Evolutionary conservation across 2,797 vertebrate genomes (phyloP).

Genomic region (Sus cebifrons): DNA sequence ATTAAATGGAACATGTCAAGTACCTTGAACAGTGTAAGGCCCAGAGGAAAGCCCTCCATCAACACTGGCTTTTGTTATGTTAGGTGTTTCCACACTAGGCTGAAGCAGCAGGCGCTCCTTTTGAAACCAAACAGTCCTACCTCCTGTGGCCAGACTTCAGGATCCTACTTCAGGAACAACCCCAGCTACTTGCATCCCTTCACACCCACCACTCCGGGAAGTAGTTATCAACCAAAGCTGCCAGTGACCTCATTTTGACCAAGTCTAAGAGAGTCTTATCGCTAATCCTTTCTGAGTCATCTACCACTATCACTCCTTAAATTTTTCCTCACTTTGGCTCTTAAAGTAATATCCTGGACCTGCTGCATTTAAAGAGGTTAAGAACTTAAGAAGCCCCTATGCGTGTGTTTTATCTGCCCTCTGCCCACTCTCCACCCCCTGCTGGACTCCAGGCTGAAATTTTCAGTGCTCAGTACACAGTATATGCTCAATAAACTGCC

Average conservation of each 20-base stretch:
- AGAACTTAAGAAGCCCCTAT: not conserved
- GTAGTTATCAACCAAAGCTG: not conserved
- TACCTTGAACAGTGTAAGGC: not conserved
- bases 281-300: slow-evolving; percentile 13
- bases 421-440: no score
- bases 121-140: not conserved
- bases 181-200: not conserved
- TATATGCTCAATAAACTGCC: not conserved
- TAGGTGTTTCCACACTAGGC: not conserved
- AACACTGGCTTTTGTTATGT: not conserved
- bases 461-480: not conserved
- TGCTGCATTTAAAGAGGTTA: not conserved
- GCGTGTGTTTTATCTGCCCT: not conserved
- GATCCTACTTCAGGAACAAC: not conserved
- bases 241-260: not conserved
- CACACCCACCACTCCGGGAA: not conserved
- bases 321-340: not conserved
- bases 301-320: not conserved
- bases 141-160: not conserved
- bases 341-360: not conserved
- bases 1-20: not conserved
- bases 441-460: not conserved
- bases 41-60: not conserved
- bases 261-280: not conserved
- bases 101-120: not conserved